Evolutionary conservation across 2,797 vertebrate species (phyloP).

Genomic region (Orestias chungarensis): DNA sequence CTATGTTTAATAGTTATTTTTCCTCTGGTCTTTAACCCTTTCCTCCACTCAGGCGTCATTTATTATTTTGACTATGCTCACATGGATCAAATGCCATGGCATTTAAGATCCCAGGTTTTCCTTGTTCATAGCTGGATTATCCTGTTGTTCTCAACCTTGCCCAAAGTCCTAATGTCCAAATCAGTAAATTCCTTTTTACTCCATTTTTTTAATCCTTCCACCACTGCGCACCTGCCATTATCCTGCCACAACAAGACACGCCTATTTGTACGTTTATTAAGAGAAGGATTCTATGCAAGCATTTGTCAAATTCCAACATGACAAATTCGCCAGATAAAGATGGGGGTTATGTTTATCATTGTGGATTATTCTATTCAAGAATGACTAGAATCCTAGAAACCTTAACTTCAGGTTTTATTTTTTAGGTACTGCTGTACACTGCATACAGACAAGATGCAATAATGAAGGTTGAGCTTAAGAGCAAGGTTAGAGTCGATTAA

Average conservation of each 20-base stretch:
- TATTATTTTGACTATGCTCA: not conserved
- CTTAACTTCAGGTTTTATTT: not conserved
- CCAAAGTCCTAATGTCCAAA: not conserved
- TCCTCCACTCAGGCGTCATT: not conserved
- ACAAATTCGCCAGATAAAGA: not conserved
- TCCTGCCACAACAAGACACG: not conserved
- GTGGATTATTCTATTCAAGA: not conserved
- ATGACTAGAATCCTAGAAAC: not conserved
- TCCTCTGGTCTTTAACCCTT: not conserved
- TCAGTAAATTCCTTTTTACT: not conserved
- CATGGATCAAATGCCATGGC: not conserved
- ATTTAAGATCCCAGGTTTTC: not conserved
- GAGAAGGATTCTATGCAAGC: not conserved
- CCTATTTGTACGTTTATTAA: no score
- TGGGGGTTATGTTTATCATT: not conserved
- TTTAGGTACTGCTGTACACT: not conserved
- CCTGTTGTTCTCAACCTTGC: not conserved
- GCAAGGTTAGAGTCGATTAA: slow-evolving; percentile 3
- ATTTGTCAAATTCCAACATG: not conserved
- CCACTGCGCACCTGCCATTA: not conserved
- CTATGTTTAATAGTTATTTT: not conserved
- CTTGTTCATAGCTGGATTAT: not conserved
- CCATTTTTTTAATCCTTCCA: not conserved
- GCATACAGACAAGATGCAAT: not conserved
- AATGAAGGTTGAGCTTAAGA: not conserved